Evolutionary conservation across 2,797 vertebrate species (phyloP).

Genomic region (Chloroceryle inda): DNA sequence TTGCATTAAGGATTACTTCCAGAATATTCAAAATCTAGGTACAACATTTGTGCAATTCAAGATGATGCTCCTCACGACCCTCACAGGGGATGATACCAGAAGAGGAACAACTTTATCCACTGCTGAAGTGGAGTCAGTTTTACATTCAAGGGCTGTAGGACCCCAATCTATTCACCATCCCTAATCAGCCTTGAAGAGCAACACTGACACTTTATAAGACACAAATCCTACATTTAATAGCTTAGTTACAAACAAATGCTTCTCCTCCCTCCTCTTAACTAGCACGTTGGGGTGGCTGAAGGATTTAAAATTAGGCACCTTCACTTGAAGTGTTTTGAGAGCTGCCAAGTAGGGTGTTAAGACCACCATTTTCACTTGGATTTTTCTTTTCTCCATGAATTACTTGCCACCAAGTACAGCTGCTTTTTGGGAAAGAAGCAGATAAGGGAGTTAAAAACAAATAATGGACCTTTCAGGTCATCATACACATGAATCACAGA

Average conservation of each 20-base stretch:
- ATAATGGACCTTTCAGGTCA: neutral
- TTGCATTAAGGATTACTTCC: neutral
- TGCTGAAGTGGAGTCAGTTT: neutral
- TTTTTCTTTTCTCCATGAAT: neutral
- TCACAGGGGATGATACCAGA: neutral
- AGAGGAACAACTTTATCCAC: neutral
- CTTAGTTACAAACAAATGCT: neutral
- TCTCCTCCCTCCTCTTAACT: neutral
- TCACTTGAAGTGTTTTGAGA: conserved; percentile 17
- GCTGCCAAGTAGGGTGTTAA: neutral
- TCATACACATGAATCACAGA: neutral
- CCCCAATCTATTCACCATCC: neutral
- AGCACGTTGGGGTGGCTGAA: neutral
- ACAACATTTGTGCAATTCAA: neutral
- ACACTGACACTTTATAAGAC: neutral
- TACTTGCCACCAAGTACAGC: neutral
- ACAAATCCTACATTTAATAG: neutral
- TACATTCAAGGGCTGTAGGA: neutral
- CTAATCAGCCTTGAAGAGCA: neutral
- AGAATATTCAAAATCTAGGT: neutral
- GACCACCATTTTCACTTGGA: neutral
- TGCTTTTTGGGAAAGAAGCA: neutral
- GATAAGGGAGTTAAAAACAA: neutral
- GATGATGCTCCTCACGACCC: neutral
- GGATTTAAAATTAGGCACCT: neutral